phyloP scores from a whole-genome alignment of 2,113 vertebrate species.

The Zeus faber region DNA sequence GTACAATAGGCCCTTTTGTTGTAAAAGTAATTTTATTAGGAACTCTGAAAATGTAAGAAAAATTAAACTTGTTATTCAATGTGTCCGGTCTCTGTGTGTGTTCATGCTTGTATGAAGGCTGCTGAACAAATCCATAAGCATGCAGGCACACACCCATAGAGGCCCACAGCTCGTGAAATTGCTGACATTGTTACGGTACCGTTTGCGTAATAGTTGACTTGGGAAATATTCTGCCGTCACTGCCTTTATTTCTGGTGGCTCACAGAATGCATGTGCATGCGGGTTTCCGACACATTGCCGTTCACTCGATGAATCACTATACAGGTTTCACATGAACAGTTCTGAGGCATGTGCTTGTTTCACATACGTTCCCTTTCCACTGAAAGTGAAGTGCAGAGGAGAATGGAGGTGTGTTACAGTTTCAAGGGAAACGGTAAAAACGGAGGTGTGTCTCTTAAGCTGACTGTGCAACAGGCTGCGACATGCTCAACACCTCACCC shows the following conservation, averaged over 20 bases:
- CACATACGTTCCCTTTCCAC: slow-evolving; percentile 49
- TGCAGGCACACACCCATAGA: not conserved
- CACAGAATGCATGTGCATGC: slow-evolving; percentile 13
- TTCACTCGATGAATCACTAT: slow-evolving; percentile 24
- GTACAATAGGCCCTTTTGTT: too few relatives aligned
- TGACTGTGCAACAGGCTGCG: slow-evolving; percentile 39
- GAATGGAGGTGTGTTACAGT: slow-evolving; percentile 53
- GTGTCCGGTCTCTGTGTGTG: not conserved
- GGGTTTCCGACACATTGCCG: slow-evolving; percentile 42
- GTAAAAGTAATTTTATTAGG: too few relatives aligned
- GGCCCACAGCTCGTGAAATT: not conserved
- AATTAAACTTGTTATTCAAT: too few relatives aligned
- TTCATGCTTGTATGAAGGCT: not conserved
- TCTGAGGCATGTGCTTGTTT: slow-evolving; percentile 38
- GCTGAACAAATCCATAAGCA: not conserved
- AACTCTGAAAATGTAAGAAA: too few relatives aligned
- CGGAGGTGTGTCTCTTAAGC: slow-evolving; percentile 51
- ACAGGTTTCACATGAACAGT: slow-evolving; percentile 34
- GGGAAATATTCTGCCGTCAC: slow-evolving; percentile 30
- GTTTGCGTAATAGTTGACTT: slow-evolving; percentile 35
- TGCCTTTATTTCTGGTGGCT: slow-evolving; percentile 13
- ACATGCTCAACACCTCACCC: slow-evolving; percentile 46
- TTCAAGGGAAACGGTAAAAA: slow-evolving; percentile 51
- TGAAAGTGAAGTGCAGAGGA: slow-evolving; percentile 47
- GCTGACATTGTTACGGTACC: slow-evolving; percentile 27